Evolutionary conservation across 30 jellyfish, hydroid and myxozoan species (phyloP), one percentile per base, ranked within the genome.

Genomic region (Aurelia sp.): DNA sequence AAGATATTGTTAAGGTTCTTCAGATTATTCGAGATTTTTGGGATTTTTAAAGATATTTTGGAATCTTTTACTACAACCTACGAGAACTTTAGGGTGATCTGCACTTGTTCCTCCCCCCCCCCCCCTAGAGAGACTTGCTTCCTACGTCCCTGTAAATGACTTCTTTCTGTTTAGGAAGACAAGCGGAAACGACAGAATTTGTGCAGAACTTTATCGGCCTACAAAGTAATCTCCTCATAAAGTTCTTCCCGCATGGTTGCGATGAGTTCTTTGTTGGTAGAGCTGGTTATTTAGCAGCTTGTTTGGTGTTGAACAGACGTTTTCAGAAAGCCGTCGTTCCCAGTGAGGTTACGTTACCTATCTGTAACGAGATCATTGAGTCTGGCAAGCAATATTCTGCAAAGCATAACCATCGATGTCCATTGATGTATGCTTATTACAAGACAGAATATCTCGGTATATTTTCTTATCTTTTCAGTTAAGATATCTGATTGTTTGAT

Each of bases 261-360:
- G 99, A 95, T 90, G 99, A 95, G 82, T 80, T 90, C 27, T 95
- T 95, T 81, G 96, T 95, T 10, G 99, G 99, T 2, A 78, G 99
- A 44, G 99, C 99, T n/a, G 99, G 99, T 4, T 95, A 70, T 66
- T 92, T 95, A 31, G 98, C 99, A 6, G 96, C 93, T 38, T 81
- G 97, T 74, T 62, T 77, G 55, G 63, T 87, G 74, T 57, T 95
- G 74, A 95, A 90, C 68, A 89, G 83, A 67, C 81, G 96, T 20
- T 86, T 95, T 41, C 88, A 84, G 18, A 78, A 85, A 40, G 60
- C 82, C n/a, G 68, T 76, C 31, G 67, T 95, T 20, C 88, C 98
- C 41, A 72, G 50, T 68, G 99, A 95, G 5, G 70, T 90, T 47
- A 90, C 96, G 6, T 63, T 89, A 61, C 94, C 96, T 3, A 60